Evolutionary conservation across 2,888 invertebrate genomes (phyloP).

Genomic region (Latheticus oryzae): DNA sequence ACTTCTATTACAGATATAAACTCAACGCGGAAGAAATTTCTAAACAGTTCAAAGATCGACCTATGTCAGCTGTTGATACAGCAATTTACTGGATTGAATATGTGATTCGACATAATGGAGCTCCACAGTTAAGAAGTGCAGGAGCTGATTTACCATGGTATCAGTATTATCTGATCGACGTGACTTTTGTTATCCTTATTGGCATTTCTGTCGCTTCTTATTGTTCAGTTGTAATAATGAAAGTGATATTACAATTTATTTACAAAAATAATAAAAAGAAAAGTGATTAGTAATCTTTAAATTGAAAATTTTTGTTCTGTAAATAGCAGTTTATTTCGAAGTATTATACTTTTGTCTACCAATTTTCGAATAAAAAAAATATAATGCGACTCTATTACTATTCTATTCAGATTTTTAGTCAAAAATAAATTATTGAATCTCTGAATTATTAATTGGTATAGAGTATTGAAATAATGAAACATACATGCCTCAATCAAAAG

Average conservation of each 20-base stretch:
- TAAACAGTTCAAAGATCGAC: slow-evolving; percentile 70
- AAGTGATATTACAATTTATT: slow-evolving; percentile 3
- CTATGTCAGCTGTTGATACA: slow-evolving; percentile 70
- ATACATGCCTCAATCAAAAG: too few species aligned
- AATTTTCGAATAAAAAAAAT: too few species aligned
- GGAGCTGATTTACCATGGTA: slow-evolving; percentile 66
- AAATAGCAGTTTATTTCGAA: too few species aligned
- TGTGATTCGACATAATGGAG: slow-evolving; percentile 71
- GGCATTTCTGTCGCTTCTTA: neutral
- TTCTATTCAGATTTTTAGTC: too few species aligned
- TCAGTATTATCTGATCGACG: slow-evolving; percentile 61
- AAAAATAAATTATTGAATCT: too few species aligned
- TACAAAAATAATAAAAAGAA: slow-evolving; percentile 1
- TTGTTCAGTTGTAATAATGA: slow-evolving; percentile 1
- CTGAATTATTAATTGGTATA: too few species aligned
- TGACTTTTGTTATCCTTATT: slow-evolving; percentile 29
- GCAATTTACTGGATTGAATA: slow-evolving; percentile 76
- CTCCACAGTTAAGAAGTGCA: slow-evolving; percentile 67
- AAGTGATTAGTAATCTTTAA: too few species aligned
- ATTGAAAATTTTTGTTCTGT: too few species aligned
- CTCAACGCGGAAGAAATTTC: slow-evolving; percentile 67
- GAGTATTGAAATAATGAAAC: too few species aligned
- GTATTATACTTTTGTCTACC: too few species aligned
- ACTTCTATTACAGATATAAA: slow-evolving; percentile 70
- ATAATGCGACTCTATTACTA: too few species aligned